Conservation (phyloP, 2,888 invertebrate species). For the Mylabris sibirica region DNA sequence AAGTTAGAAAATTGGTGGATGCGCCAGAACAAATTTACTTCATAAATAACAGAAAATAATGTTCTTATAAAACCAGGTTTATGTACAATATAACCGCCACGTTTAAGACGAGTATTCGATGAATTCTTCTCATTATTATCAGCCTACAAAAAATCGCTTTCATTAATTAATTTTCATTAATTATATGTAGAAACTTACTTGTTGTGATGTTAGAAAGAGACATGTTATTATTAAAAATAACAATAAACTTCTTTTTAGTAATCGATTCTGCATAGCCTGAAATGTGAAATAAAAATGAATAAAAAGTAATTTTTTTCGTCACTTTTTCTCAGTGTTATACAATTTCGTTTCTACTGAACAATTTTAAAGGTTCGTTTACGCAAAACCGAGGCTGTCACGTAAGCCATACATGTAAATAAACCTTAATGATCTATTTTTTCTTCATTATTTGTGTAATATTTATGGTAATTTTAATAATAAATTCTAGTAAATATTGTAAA, state of each 20-base stretch:
- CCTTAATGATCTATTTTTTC: background rate
- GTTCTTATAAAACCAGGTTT: constrained; percentile 54
- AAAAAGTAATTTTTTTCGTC: too few relatives aligned
- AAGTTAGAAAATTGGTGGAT: constrained; percentile 17
- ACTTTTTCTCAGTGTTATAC: background rate
- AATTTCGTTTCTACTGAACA: background rate
- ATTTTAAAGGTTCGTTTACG: background rate
- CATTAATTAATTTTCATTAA: constrained; percentile 15
- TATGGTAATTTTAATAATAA: background rate
- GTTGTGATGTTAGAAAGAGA: constrained; percentile 39
- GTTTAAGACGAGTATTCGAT: constrained; percentile 26
- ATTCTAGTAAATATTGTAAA: background rate
- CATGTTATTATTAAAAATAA: constrained; percentile 42
- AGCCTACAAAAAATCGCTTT: constrained; percentile 12
- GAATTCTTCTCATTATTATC: background rate
- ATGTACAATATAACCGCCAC: constrained; percentile 29
- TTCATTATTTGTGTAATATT: background rate
- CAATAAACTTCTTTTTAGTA: constrained; percentile 40
- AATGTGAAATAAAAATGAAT: constrained; percentile 16
- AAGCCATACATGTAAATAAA: background rate
- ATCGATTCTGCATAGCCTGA: constrained; percentile 45
- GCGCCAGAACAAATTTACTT: constrained; percentile 41
- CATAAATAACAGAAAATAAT: constrained; percentile 53
- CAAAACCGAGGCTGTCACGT: background rate
- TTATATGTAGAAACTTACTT: background rate